Conservation (phyloP, 2,797 vertebrate genomes). For the Fringilla coelebs region DNA sequence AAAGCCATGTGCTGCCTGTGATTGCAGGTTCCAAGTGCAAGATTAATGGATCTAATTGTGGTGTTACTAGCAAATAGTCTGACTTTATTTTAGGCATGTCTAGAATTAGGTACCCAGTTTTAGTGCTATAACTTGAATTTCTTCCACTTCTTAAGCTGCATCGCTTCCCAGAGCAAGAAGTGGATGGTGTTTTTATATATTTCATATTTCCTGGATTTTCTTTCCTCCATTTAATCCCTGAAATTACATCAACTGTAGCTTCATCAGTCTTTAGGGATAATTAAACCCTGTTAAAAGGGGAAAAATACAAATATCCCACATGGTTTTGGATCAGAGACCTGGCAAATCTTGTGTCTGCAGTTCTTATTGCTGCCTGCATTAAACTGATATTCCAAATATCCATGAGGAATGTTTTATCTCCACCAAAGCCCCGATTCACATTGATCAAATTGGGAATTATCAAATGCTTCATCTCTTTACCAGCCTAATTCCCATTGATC, state of each 20-base stretch:
- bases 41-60: constrained; percentile 75
- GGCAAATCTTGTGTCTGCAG: not conserved
- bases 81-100: constrained; percentile 52
- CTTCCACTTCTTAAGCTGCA: not conserved
- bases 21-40: constrained; percentile 66
- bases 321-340: not conserved
- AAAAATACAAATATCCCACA: not conserved
- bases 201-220: not conserved
- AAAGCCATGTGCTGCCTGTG: constrained; percentile 28
- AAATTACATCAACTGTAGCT: not conserved
- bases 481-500: constrained; percentile 78
- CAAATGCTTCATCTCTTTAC: constrained; percentile 76
- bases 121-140: not conserved
- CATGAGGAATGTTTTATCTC: constrained; percentile 71
- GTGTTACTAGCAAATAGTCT: constrained; percentile 29
- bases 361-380: constrained; percentile 6
- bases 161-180: not conserved
- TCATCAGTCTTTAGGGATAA: constrained; percentile 19
- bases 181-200: not conserved
- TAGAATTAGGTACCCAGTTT: constrained; percentile 22
- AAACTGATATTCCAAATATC: constrained; percentile 35
- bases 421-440: constrained; percentile 15
- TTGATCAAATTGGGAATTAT: constrained; percentile 77
- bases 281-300: not conserved
- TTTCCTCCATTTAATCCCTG: constrained; percentile 4